Base-by-base conservation (phyloP, 2,797 vertebrate genomes). In the Coendou prehensilis region DNA sequence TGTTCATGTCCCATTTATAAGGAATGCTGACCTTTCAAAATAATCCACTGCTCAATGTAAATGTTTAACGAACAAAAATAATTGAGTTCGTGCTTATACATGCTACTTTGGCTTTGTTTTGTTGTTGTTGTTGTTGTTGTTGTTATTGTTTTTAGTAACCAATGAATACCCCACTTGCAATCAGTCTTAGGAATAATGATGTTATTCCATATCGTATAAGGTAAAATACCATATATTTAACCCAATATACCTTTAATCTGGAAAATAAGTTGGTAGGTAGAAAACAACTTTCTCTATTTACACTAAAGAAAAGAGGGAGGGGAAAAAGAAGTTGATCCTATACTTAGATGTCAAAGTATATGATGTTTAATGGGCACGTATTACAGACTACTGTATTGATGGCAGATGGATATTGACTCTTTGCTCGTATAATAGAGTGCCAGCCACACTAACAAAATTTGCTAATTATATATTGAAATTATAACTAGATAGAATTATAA, bases 21-120 rank as follows among this genome's bases (percentile, higher is more conserved):
- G 94, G 45, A 95, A 94, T 75, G 75, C 37, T 97, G 94, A 89
- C 90, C 85, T 97, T 94, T 97, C 82, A n/a, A 92, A 93, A 91
- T 89, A 91, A 89, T 28, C 17, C 33, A 87, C 82, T 96, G 85
- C 86, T 97, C 91, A 90, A 30, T 93, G 33, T 91, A 94, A 93
- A 93, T 61, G n/a, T 95, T 97, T 95, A 96, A 94, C 59, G 73
- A 95, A 96, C 93, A 96, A 96, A 97, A 96, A 95, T 89, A 94
- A 93, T 87, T 63, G 63, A 92, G 79, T 37, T 94, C 63, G 69
- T 81, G 67, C 63, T 59, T 94, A 95, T 87, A 71, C 63, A 56
- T 54, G 45, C 71, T 86, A 87, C 30, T 91, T 95, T 28, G 52
- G 59, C 50, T 50, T 92, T 84, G 20, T 37, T 26, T 89, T 75